Conservation (phyloP, 1,140 invertebrate species). For the Ceratosolen fusciceps region DNA sequence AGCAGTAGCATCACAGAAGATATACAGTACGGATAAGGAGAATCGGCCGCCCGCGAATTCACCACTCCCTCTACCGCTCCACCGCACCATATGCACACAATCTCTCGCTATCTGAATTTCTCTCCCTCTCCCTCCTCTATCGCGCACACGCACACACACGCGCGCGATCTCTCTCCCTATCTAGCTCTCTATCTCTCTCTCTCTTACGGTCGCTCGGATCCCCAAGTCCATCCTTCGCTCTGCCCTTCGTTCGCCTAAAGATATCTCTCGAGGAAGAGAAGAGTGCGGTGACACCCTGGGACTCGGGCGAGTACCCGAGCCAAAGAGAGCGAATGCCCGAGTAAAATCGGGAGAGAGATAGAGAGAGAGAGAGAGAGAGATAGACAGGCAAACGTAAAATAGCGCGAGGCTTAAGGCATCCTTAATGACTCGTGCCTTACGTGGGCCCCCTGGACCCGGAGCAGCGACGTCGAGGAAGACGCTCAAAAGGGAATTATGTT, state of each 20-base stretch:
- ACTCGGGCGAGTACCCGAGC: too few species aligned
- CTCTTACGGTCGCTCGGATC: too few species aligned
- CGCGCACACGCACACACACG: too few species aligned
- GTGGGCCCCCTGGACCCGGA: constrained; percentile 19
- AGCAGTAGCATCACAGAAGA: not conserved
- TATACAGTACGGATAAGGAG: not conserved
- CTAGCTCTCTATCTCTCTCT: not conserved
- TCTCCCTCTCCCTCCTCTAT: not conserved
- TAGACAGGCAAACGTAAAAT: constrained; percentile 6
- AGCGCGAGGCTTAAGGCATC: constrained; percentile 49
- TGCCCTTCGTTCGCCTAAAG: too few species aligned
- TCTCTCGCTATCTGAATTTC: not conserved
- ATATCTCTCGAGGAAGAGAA: too few species aligned
- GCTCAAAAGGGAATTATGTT: constrained; percentile 65
- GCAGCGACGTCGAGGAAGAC: constrained; percentile 42
- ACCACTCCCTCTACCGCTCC: not conserved
- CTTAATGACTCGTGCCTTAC: constrained; percentile 48
- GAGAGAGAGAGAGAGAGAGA: not conserved
- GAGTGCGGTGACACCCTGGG: too few species aligned
- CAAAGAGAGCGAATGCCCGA: too few species aligned
- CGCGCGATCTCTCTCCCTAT: not conserved
- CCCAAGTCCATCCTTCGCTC: too few species aligned
- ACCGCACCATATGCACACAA: too few species aligned
- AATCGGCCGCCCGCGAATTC: constrained; percentile 6
- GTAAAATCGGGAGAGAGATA: not conserved